phyloP scores from a whole-genome alignment of 2,888 invertebrate species.

The Pomacea canaliculata region DNA sequence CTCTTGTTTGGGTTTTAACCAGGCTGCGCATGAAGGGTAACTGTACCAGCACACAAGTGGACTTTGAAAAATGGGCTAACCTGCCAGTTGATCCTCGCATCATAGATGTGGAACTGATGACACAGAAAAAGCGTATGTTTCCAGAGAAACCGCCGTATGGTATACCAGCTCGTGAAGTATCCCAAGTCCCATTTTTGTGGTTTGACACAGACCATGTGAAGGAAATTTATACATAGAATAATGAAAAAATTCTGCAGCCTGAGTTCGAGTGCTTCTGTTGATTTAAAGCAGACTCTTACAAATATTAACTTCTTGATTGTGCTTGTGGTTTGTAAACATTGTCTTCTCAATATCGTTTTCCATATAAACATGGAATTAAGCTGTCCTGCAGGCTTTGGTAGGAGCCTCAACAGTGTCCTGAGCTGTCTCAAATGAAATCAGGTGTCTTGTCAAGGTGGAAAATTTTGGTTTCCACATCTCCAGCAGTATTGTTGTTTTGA shows the following conservation, averaged over 20 bases:
- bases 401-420: too few relatives aligned
- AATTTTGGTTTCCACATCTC: too few relatives aligned
- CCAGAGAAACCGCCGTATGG: constrained; percentile 50
- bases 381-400: too few relatives aligned
- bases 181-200: constrained; percentile 18
- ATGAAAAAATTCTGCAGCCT: neutral
- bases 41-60: constrained; percentile 46
- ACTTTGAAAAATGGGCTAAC: constrained; percentile 52
- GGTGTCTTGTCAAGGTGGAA: too few relatives aligned
- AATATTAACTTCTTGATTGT: too few relatives aligned
- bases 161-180: constrained; percentile 27
- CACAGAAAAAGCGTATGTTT: constrained; percentile 55
- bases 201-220: neutral
- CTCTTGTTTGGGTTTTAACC: constrained; percentile 13
- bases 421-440: too few relatives aligned
- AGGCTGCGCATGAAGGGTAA: constrained; percentile 52
- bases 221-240: neutral
- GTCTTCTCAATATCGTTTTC: too few relatives aligned
- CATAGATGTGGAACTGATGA: constrained; percentile 52
- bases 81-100: constrained; percentile 37
- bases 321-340: too few relatives aligned
- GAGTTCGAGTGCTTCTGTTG: too few relatives aligned
- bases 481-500: too few relatives aligned
- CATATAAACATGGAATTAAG: too few relatives aligned
- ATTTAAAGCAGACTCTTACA: too few relatives aligned